Conservation (phyloP, 2,113 vertebrate species). For the Camelus dromedarius region DNA sequence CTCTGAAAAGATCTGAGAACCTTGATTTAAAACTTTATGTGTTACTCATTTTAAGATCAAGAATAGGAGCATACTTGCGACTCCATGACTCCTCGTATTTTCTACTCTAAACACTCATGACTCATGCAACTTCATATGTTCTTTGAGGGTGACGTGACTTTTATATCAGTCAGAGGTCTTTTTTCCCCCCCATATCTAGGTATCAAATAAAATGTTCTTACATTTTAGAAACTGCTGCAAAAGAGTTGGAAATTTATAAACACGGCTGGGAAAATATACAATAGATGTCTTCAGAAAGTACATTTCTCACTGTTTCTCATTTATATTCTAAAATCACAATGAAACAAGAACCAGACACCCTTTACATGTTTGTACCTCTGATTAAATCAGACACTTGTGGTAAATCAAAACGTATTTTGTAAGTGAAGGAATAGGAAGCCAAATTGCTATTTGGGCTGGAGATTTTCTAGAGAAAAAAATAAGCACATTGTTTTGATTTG, state of each 20-base stretch:
- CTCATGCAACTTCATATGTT: neutral
- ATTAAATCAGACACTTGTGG: constrained; percentile 78
- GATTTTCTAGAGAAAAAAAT: constrained; percentile 70
- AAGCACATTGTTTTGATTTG: constrained; percentile 83
- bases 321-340: constrained; percentile 73
- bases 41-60: neutral
- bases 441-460: constrained; percentile 74
- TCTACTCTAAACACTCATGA: neutral
- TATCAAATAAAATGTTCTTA: constrained; percentile 22
- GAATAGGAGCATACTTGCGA: neutral
- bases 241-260: constrained; percentile 67
- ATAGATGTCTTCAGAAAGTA: constrained; percentile 68
- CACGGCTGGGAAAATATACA: constrained; percentile 66
- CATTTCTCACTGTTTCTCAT: constrained; percentile 73
- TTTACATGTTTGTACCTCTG: constrained; percentile 77
- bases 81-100: neutral
- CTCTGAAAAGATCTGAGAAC: neutral
- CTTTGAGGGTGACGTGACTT: constrained; percentile 7
- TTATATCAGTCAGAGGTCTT: neutral
- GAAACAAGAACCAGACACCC: constrained; percentile 77
- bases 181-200: neutral
- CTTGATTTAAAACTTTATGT: neutral
- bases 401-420: constrained; percentile 77
- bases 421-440: constrained; percentile 73
- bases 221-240: neutral